These are phyloP conservation scores for Blera fallax DNA, from an alignment of 2,888 invertebrate species.

Conservation along the genomic window DNA sequence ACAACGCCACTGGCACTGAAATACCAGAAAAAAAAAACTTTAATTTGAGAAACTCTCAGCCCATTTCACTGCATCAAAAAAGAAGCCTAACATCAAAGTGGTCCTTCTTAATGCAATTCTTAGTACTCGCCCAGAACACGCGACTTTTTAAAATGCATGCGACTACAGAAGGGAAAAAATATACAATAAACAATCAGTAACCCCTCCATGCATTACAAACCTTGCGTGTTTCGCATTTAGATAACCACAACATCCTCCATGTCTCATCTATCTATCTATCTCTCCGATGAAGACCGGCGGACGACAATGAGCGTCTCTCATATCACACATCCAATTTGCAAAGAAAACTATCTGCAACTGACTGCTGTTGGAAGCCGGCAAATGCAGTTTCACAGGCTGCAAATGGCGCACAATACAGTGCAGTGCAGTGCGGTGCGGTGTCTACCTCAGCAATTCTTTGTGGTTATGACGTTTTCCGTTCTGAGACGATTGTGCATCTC, in stretches of 20 bases:
- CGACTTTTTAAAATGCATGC: neutral
- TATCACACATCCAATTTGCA: constrained; percentile 52
- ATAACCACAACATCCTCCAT: constrained; percentile 57
- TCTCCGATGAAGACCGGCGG: no score
- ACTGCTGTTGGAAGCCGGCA: constrained; percentile 55
- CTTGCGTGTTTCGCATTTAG: constrained; percentile 52
- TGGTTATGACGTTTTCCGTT: constrained; percentile 65
- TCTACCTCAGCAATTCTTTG: constrained; percentile 47
- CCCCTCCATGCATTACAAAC: constrained; percentile 26
- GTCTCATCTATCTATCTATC: constrained; percentile 37
- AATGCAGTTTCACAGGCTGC: constrained; percentile 41
- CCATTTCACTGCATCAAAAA: no score
- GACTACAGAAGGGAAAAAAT: neutral
- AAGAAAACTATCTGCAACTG: constrained; percentile 27
- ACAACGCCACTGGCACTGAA: no score
- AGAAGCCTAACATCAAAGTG: neutral
- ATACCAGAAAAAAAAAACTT: no score
- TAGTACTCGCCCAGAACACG: neutral
- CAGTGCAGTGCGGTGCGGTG: constrained; percentile 49
- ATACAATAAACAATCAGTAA: neutral
- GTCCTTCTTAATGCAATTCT: neutral
- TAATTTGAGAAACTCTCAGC: no score
- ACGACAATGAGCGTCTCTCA: neutral
- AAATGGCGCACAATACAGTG: constrained; percentile 11
- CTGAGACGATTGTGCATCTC: constrained; percentile 41